phyloP scores from a whole-genome alignment of 2,888 invertebrate species.

The Exephanes ischioxanthus region DNA sequence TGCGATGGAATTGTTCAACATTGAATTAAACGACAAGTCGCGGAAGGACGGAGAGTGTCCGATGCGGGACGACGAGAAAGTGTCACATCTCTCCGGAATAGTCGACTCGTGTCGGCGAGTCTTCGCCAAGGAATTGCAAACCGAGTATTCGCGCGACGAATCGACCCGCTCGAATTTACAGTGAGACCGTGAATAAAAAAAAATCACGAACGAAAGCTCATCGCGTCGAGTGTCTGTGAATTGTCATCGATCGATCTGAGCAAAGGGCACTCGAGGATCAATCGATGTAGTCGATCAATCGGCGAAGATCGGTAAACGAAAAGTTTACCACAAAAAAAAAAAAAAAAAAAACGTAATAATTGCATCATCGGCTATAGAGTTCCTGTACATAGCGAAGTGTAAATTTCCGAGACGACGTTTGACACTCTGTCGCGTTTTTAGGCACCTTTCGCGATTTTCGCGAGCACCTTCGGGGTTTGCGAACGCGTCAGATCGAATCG shows the following conservation, averaged over 20 bases:
- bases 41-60: not conserved
- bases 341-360: not conserved
- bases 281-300: too few relatives aligned
- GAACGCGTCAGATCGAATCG: not conserved
- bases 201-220: not conserved
- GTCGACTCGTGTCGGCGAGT: slow-evolving; percentile 36
- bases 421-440: not conserved
- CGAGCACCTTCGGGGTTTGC: not conserved
- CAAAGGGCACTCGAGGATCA: too few relatives aligned
- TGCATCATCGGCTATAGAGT: not conserved
- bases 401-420: not conserved
- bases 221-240: not conserved
- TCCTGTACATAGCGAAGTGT: not conserved
- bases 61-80: not conserved
- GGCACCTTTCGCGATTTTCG: not conserved
- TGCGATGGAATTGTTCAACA: not conserved
- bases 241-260: not conserved
- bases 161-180: slow-evolving; percentile 28
- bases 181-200: not conserved
- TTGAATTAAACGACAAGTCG: slow-evolving; percentile 11
- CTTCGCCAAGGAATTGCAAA: slow-evolving; percentile 44
- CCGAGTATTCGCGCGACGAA: slow-evolving; percentile 21
- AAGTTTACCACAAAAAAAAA: not conserved
- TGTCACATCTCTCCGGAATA: not conserved
- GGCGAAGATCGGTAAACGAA: too few relatives aligned